Percentiles rank a stretch among this genome's conserved stretches.
phyloP scores from a whole-genome alignment of 2,888 invertebrate species.

The Geophilus truncorum region DNA sequence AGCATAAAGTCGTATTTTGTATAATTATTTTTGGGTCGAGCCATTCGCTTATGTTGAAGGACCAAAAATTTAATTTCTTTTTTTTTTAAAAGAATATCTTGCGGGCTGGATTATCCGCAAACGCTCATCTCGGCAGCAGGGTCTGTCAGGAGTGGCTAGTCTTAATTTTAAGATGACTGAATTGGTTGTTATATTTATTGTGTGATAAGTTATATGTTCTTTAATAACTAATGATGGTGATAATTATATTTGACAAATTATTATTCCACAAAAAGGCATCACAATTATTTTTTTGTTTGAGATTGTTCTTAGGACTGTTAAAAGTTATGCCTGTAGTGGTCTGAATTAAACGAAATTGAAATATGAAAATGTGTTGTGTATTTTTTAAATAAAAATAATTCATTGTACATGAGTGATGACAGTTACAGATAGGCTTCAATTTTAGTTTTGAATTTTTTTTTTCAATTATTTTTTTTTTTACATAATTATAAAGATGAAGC shows the following conservation, averaged over 20 bases:
- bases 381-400: no score
- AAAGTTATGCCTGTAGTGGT: neutral
- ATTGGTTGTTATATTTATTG: neutral
- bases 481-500: no score
- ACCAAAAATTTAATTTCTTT: neutral
- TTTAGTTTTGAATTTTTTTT: neutral
- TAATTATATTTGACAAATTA: no score
- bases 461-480: neutral
- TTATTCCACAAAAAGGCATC: neutral
- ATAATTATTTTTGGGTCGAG: neutral
- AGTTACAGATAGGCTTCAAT: no score
- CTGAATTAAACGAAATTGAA: neutral
- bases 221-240: neutral
- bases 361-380: neutral
- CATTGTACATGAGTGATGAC: no score
- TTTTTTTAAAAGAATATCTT: neutral
- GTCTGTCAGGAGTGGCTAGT: constrained; percentile 29
- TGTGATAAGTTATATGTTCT: neutral
- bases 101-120: constrained; percentile 20
- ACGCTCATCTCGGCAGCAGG: constrained; percentile 28
- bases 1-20: neutral
- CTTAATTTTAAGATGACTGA: neutral
- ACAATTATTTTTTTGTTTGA: neutral
- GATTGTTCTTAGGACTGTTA: neutral
- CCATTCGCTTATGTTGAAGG: neutral